Evolutionary conservation across 2,888 invertebrate species (phyloP), one percentile per base, ranked within the genome.

Genomic region (Clusia tigrina): DNA sequence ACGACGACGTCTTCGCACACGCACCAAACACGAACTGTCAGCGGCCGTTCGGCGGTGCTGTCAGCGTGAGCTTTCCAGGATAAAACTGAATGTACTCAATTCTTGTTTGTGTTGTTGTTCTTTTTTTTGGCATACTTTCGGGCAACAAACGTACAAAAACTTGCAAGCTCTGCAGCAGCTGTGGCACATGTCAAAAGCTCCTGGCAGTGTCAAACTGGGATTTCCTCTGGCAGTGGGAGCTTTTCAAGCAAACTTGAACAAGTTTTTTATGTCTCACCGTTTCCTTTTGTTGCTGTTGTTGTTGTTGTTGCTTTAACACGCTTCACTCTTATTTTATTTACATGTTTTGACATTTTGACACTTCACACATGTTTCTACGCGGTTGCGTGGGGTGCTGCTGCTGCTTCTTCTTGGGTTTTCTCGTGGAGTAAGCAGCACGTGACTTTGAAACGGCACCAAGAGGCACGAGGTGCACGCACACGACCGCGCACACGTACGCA

Each of bases 371-470:
- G 42, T 42, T 42, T 42, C n/a, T 10, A 42, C n/a, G 42, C 42
- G 42, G 9, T 42, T 42, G 42, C 42, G 42, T 42, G 32, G 6
- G 6, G 32, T 32, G 32, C 6, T 32, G 12, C 12, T 32, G 32
- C 12, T 32, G 9, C n/a, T 42, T 42, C n/a, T 42, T 42, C 15
- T 42, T 42, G 15, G 32, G 32, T 48, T 15, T 48, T 52, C 2
- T 52, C 20, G 12, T 52, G 52, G 17, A 52, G 22, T 20, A 32
- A 32, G 22, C 18, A 20, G 62, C 65, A 67, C 67, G 67, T 67
- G 67, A 67, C 67, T 63, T 65, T 65, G 61, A 65, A 67, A 56
- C 38, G 20, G 37, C 42, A 37, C 32, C 15, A 54, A 60, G 25
- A 38, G 6, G 48, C 22, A 15, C 22, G 22, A 20, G 6, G 15